phyloP scores from a whole-genome alignment of 2,113 vertebrate genomes.

The Seriola dumerili region DNA sequence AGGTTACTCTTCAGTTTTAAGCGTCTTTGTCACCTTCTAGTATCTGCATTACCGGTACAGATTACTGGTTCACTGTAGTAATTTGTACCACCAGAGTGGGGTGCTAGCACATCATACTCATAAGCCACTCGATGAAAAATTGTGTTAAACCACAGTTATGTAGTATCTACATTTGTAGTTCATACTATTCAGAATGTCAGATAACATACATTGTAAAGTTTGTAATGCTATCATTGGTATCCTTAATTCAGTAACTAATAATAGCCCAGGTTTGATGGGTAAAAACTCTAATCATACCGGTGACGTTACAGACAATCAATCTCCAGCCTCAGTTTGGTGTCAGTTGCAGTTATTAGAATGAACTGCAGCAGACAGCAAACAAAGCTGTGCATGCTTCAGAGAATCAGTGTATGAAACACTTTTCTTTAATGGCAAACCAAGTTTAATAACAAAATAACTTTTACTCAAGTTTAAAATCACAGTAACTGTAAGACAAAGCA shows the following conservation, averaged over 20 bases:
- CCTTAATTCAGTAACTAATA: neutral
- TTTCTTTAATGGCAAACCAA: neutral
- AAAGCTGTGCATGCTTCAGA: slow-evolving; percentile 10
- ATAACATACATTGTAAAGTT: slow-evolving; percentile 15
- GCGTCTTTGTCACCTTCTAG: neutral
- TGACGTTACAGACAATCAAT: slow-evolving; percentile 6
- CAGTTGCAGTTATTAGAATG: slow-evolving; percentile 13
- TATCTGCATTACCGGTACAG: neutral
- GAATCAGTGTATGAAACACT: slow-evolving; percentile 14
- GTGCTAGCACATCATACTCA: slow-evolving; percentile 60
- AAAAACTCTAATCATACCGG: neutral
- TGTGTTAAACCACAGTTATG: slow-evolving; percentile 21
- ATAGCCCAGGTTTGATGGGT: neutral
- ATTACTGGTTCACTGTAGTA: neutral
- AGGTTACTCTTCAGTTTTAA: slow-evolving; percentile 1
- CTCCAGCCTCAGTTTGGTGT: neutral
- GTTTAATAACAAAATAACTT: neutral
- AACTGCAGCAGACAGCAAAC: slow-evolving; percentile 24
- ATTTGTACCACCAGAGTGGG: slow-evolving; percentile 60
- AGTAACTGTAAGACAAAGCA: neutral
- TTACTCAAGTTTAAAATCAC: neutral
- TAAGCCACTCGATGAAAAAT: neutral
- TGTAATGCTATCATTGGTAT: neutral
- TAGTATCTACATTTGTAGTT: slow-evolving; percentile 18
- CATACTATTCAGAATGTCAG: slow-evolving; percentile 14